These are phyloP conservation scores for Ranitomeya imitator DNA, from an alignment of 2,113 vertebrate genomes.

Conservation along the genomic window DNA sequence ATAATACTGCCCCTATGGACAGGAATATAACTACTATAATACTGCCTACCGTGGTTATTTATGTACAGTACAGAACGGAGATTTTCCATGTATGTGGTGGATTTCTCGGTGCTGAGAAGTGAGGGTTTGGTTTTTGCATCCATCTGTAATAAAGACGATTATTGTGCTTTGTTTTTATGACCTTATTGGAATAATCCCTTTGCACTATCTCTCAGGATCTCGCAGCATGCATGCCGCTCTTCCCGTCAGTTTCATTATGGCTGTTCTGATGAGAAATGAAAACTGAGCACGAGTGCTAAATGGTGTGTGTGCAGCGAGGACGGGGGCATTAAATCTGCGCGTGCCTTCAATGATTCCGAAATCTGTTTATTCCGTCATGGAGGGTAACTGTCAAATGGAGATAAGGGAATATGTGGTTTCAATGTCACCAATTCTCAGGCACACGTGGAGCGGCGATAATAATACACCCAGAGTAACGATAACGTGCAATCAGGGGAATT, in stretches of 20 bases:
- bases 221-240: not conserved
- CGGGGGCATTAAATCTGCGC: slow-evolving; percentile 30
- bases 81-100: not conserved
- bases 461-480: slow-evolving; percentile 10
- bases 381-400: slow-evolving; percentile 27
- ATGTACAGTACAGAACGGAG: not conserved
- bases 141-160: not conserved
- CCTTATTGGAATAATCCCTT: not conserved
- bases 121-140: not conserved
- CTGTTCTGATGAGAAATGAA: slow-evolving; percentile 40
- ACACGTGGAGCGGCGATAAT: not conserved
- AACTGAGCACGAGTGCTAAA: not conserved
- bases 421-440: not conserved
- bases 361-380: slow-evolving; percentile 49
- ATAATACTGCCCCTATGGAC: too few relatives aligned
- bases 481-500: not conserved
- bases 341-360: slow-evolving; percentile 53
- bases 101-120: not conserved
- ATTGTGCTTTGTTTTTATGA: slow-evolving; percentile 37
- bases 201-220: not conserved
- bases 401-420: slow-evolving; percentile 20
- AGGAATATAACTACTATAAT: not conserved
- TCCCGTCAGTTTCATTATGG: slow-evolving; percentile 30
- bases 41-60: not conserved
- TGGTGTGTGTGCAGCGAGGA: slow-evolving; percentile 33